phyloP scores from a whole-genome alignment of 1,140 invertebrate species.

The Papilio helenus region DNA sequence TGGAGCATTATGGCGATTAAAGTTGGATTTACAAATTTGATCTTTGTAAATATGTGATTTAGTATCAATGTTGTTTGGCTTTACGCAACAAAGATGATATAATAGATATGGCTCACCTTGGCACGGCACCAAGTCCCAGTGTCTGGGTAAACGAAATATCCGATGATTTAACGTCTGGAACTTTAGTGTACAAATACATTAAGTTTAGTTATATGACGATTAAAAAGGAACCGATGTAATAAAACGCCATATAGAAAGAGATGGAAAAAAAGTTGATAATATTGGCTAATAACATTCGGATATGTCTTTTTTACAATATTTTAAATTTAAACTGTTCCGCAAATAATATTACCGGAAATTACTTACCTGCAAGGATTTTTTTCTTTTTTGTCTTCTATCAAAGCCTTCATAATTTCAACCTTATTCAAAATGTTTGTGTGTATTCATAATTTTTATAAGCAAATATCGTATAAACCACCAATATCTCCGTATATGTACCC shows the following conservation, averaged over 20 bases:
- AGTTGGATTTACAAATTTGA: neutral
- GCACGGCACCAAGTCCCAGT: constrained; percentile 57
- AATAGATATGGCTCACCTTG: constrained; percentile 55
- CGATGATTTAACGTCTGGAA: constrained; percentile 12
- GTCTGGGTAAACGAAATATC: constrained; percentile 29
- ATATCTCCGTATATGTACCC: neutral
- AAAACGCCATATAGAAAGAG: no score
- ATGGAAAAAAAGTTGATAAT: no score
- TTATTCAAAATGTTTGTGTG: neutral
- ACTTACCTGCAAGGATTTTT: neutral
- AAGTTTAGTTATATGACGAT: neutral
- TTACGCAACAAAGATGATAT: constrained; percentile 44
- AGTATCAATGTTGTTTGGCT: constrained; percentile 45
- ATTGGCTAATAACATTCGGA: neutral
- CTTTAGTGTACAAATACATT: neutral
- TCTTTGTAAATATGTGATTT: constrained; percentile 23
- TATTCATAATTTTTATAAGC: neutral
- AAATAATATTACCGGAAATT: neutral
- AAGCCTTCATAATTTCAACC: neutral
- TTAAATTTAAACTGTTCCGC: neutral
- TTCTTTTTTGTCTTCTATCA: neutral
- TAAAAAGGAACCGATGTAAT: no score
- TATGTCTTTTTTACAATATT: neutral
- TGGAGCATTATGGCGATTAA: neutral
- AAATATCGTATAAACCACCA: neutral